A percentile compares a stretch with the other conserved stretches of the same genome.
phyloP scores from a whole-genome alignment of 2,888 invertebrate species.

The Athetis lepigone region DNA sequence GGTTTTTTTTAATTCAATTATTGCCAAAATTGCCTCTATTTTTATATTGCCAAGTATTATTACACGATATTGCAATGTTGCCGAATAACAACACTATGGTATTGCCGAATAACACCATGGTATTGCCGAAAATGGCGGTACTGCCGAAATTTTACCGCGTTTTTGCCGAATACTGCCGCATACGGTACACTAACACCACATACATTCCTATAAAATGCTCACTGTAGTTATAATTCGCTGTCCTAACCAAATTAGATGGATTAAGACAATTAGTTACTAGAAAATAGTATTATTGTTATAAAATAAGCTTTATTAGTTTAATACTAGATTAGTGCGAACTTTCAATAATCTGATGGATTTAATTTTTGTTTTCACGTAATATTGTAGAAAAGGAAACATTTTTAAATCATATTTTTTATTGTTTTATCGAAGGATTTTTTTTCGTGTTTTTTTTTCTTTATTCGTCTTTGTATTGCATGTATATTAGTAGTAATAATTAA shows the following conservation, averaged over 20 bases:
- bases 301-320: slow-evolving; percentile 71
- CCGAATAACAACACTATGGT: background rate
- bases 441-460: slow-evolving; percentile 18
- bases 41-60: background rate
- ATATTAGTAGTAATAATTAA: slow-evolving; percentile 25
- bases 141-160: background rate
- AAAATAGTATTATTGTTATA: slow-evolving; percentile 66
- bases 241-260: slow-evolving; percentile 45
- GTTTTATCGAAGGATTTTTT: too few relatives aligned
- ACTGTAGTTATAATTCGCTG: slow-evolving; percentile 61
- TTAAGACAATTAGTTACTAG: slow-evolving; percentile 46
- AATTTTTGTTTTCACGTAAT: slow-evolving; percentile 4
- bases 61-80: background rate
- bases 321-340: slow-evolving; percentile 47
- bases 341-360: slow-evolving; percentile 5
- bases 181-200: slow-evolving; percentile 37
- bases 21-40: background rate
- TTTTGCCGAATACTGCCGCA: slow-evolving; percentile 27
- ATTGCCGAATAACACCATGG: background rate
- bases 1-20: background rate
- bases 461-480: slow-evolving; percentile 33
- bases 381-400: slow-evolving; percentile 2
- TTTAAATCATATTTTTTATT: slow-evolving; percentile 18
- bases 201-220: slow-evolving; percentile 68
- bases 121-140: background rate